These are phyloP conservation scores for Haliclona indistincta DNA, from an alignment of 37 sponge, comb jelly and placozoan genomes.

Conservation along the genomic window DNA sequence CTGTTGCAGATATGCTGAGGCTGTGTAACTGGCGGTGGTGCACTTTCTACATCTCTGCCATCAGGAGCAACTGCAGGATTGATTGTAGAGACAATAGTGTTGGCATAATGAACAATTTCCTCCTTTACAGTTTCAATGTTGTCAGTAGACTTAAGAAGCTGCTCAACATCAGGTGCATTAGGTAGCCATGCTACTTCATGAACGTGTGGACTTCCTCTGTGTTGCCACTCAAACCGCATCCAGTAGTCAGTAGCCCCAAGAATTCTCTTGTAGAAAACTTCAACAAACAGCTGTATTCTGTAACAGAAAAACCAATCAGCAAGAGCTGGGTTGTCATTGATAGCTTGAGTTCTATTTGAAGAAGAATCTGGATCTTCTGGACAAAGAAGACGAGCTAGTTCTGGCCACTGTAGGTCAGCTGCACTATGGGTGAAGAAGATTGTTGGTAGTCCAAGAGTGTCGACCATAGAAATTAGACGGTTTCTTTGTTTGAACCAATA, in stretches of 20 bases:
- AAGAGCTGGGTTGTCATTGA: slow-evolving; percentile 27
- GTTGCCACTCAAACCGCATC: slow-evolving; percentile 42
- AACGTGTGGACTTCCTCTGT: slow-evolving; percentile 43
- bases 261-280: slow-evolving; percentile 26
- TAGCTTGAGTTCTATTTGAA: slow-evolving; percentile 20
- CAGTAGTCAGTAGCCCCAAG: slow-evolving; percentile 50
- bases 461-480: slow-evolving; percentile 44
- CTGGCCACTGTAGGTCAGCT: too few species aligned
- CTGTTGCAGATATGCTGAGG: slow-evolving; percentile 21
- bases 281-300: neutral
- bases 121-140: neutral
- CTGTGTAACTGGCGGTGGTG: slow-evolving; percentile 1
- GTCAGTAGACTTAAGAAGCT: slow-evolving; percentile 1
- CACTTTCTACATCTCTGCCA: slow-evolving; percentile 16
- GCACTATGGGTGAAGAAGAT: too few species aligned
- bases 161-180: slow-evolving; percentile 42
- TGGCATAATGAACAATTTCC: slow-evolving; percentile 20
- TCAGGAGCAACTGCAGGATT: slow-evolving; percentile 38
- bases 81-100: slow-evolving; percentile 15
- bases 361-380: too few species aligned
- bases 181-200: slow-evolving; percentile 47
- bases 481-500: slow-evolving; percentile 54
- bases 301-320: slow-evolving; percentile 36
- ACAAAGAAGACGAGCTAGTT: too few species aligned
- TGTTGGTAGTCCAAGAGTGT: slow-evolving; percentile 51